Conservation (phyloP, 1,140 invertebrate species). For the Caerostris darwini region DNA sequence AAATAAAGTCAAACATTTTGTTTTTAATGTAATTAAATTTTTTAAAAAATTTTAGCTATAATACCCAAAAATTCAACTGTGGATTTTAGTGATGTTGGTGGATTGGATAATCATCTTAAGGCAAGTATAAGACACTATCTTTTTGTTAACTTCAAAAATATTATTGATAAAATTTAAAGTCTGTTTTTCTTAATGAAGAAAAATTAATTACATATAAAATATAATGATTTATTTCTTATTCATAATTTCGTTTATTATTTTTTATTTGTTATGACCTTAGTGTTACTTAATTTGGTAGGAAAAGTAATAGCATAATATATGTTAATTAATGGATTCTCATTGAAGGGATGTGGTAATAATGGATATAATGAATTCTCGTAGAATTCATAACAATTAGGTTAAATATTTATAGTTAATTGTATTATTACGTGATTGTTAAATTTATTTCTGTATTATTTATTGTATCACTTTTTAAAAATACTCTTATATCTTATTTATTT, state of each 20-base stretch:
- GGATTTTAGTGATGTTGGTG: slow-evolving; percentile 89
- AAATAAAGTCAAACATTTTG: neutral
- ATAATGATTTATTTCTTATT: neutral
- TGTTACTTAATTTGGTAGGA: neutral
- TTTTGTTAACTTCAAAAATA: neutral
- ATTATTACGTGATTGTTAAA: neutral
- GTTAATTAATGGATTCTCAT: no score
- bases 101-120: slow-evolving; percentile 86
- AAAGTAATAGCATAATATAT: neutral
- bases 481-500: neutral
- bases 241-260: no score
- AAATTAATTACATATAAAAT: neutral
- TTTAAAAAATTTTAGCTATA: slow-evolving; percentile 65
- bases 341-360: neutral
- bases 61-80: slow-evolving; percentile 81
- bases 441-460: neutral
- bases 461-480: neutral
- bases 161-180: neutral
- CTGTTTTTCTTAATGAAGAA: neutral
- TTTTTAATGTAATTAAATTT: neutral
- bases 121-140: slow-evolving; percentile 79
- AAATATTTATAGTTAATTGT: neutral
- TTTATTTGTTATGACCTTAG: neutral
- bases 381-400: neutral
- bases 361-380: neutral